phyloP scores from a whole-genome alignment of 2,113 vertebrate genomes.

The Orientallactaga bullata region DNA sequence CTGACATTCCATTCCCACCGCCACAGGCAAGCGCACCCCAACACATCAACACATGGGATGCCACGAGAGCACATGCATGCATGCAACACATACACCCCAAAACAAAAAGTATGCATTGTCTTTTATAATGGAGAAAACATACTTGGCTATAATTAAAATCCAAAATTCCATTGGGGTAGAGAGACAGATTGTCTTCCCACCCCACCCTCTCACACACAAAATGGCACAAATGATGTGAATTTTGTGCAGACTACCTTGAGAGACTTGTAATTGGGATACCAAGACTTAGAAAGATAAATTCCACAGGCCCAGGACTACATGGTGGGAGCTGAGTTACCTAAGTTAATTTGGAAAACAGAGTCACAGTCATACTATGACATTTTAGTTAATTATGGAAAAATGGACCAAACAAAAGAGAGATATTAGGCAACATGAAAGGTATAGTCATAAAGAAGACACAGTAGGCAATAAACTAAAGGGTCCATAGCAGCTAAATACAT shows the following conservation, averaged over 20 bases:
- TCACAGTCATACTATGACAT: background rate
- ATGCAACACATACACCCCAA: too few species aligned
- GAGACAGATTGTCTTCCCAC: background rate
- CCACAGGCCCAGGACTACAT: background rate
- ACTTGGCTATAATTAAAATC: background rate
- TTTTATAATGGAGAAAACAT: background rate
- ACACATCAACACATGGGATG: too few species aligned
- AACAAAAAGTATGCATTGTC: background rate
- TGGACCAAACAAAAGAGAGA: background rate
- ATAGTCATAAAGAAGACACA: background rate
- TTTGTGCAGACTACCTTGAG: background rate
- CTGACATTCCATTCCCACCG: too few species aligned
- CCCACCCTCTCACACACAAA: too few species aligned
- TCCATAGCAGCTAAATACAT: background rate
- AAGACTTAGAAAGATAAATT: background rate
- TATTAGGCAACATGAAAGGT: background rate
- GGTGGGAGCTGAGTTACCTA: background rate
- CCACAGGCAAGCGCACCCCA: too few species aligned
- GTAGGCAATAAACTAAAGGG: background rate
- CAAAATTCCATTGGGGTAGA: background rate
- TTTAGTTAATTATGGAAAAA: slow-evolving; percentile 8
- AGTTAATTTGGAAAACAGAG: background rate
- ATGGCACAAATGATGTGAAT: background rate
- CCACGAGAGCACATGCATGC: too few species aligned
- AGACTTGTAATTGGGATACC: background rate